Evolutionary conservation across 2,113 vertebrate genomes (phyloP).

Genomic region (Tupaia tana): DNA sequence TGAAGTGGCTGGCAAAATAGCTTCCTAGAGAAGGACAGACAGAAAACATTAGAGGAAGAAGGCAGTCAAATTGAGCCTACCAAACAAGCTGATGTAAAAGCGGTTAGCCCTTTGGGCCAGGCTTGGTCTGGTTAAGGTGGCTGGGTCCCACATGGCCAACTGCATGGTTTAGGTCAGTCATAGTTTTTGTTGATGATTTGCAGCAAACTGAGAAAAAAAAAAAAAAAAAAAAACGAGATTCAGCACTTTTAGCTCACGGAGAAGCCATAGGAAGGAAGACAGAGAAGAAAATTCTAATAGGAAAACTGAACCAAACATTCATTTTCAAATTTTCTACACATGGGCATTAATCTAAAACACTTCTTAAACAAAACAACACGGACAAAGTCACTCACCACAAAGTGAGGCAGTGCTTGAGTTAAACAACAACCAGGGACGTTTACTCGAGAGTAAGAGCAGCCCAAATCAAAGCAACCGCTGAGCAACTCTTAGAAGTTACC

Average conservation of each 20-base stretch:
- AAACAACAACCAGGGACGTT: neutral
- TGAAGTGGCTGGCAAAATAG: constrained; percentile 99
- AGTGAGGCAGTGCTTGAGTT: neutral
- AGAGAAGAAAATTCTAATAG: neutral
- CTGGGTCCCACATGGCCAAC: too few relatives aligned
- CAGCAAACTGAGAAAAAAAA: neutral
- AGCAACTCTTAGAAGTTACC: neutral
- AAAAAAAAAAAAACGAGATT: neutral
- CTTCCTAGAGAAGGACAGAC: constrained; percentile 88
- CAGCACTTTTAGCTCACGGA: neutral
- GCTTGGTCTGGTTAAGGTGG: too few relatives aligned
- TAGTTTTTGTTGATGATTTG: neutral
- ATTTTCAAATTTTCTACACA: neutral
- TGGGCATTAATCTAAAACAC: neutral
- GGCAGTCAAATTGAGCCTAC: neutral
- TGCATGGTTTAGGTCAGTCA: neutral
- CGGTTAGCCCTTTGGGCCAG: neutral
- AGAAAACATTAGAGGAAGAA: constrained; percentile 39
- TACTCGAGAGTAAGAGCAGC: neutral
- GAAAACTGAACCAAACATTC: neutral
- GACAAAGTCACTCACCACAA: neutral
- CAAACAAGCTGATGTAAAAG: neutral
- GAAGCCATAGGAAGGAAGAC: neutral
- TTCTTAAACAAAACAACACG: neutral
- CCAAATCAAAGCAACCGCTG: neutral